These are phyloP conservation scores for Loxodonta africana DNA, from an alignment of 2,113 vertebrate species.

Conservation along the genomic window DNA sequence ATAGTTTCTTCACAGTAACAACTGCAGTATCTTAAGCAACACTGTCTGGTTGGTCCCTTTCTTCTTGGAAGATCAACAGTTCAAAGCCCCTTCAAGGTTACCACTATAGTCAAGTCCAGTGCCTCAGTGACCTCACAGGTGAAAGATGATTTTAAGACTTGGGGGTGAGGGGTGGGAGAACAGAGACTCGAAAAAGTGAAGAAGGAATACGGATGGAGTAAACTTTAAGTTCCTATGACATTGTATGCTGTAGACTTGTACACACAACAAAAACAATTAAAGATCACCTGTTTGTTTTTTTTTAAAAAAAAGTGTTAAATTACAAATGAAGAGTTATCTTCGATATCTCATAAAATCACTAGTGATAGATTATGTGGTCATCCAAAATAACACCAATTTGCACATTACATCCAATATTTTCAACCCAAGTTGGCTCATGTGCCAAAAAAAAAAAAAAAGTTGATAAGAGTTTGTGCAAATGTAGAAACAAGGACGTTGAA, in stretches of 20 bases:
- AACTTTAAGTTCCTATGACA: conserved; percentile 61
- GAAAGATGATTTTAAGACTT: conserved; percentile 72
- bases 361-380: conserved; percentile 34
- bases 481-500: conserved; percentile 61
- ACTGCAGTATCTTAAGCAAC: conserved; percentile 82
- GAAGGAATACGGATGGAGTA: neutral
- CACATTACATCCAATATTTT: conserved; percentile 34
- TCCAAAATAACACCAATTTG: conserved; percentile 48
- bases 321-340: conserved; percentile 50
- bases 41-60: conserved; percentile 81
- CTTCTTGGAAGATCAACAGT: conserved; percentile 78
- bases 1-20: conserved; percentile 83
- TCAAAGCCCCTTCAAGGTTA: conserved; percentile 52
- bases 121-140: conserved; percentile 63
- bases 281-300: neutral
- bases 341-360: conserved; percentile 15
- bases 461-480: conserved; percentile 46
- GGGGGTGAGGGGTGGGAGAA: neutral
- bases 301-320: conserved; percentile 21
- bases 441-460: conserved; percentile 31
- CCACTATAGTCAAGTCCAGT: conserved; percentile 61
- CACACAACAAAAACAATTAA: conserved; percentile 43
- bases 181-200: conserved; percentile 61
- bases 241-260: neutral
- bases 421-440: neutral